phyloP scores from a whole-genome alignment of 2,113 vertebrate genomes.

The Isurus oxyrinchus region DNA sequence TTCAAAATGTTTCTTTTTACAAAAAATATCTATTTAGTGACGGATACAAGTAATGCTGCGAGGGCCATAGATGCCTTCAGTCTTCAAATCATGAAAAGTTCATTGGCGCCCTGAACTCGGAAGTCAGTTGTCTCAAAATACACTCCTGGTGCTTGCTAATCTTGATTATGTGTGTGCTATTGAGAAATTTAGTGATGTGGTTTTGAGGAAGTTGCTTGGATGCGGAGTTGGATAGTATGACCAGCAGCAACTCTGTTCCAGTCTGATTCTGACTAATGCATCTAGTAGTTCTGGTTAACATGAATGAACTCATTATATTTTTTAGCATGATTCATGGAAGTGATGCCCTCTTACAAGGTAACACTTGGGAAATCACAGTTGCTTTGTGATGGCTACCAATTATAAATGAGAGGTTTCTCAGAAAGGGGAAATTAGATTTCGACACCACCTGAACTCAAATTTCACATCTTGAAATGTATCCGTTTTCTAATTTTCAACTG shows the following conservation, averaged over 20 bases:
- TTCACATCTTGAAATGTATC: background rate
- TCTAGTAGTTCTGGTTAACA: background rate
- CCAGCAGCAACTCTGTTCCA: background rate
- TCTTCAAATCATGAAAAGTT: background rate
- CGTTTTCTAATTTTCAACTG: background rate
- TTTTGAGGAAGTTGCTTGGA: background rate
- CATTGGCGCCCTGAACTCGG: background rate
- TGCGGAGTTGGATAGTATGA: background rate
- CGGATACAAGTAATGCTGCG: background rate
- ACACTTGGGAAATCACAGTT: background rate
- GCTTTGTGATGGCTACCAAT: background rate
- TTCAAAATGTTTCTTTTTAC: background rate
- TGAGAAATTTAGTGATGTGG: background rate
- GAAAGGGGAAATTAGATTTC: background rate
- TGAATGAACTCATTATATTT: background rate
- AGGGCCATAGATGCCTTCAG: background rate
- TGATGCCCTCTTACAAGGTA: background rate
- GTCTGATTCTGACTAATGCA: background rate
- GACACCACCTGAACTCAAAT: background rate
- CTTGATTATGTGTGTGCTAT: background rate
- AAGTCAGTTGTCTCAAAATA: background rate
- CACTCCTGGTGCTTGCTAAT: background rate
- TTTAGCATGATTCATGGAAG: background rate
- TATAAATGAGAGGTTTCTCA: background rate
- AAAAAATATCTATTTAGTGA: background rate